Evolutionary conservation across 1,140 invertebrate species (phyloP).

Genomic region (Gryllus bimaculatus): DNA sequence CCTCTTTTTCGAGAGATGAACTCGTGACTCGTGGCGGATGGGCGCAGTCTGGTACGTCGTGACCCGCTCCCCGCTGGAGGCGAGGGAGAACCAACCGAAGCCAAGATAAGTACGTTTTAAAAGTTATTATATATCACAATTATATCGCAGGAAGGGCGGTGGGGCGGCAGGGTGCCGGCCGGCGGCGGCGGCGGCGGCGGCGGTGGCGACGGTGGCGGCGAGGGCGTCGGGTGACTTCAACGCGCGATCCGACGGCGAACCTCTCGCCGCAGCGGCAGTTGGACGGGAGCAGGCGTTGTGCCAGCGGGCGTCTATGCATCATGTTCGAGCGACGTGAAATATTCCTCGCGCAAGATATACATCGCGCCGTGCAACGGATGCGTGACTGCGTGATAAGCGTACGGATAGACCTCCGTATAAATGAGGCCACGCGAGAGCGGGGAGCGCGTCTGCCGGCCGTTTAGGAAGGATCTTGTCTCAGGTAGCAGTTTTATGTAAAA

Average conservation of each 20-base stretch:
- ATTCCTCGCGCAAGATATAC: not conserved
- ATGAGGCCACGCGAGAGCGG: not conserved
- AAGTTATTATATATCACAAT: not conserved
- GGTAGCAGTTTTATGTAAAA: not conserved
- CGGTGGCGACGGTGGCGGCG: too few species aligned
- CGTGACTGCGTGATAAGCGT: not conserved
- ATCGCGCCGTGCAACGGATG: not conserved
- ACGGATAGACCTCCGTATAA: not conserved
- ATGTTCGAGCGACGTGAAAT: not conserved
- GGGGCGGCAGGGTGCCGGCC: too few species aligned
- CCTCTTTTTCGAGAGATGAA: not conserved
- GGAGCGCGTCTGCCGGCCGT: not conserved
- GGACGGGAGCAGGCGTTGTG: not conserved
- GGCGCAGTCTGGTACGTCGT: not conserved
- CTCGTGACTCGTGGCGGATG: constrained; percentile 14
- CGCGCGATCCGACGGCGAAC: not conserved
- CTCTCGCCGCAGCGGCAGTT: too few species aligned
- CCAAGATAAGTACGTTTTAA: constrained; percentile 1
- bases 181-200: too few species aligned
- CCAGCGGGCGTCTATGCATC: not conserved
- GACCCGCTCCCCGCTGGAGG: not conserved
- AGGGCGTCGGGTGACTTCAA: not conserved
- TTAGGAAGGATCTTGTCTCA: not conserved
- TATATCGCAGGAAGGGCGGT: too few species aligned
- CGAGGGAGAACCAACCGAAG: not conserved